These are phyloP conservation scores for Crotalus horridus DNA, from an alignment of 2,113 vertebrate species.

Conservation along the genomic window DNA sequence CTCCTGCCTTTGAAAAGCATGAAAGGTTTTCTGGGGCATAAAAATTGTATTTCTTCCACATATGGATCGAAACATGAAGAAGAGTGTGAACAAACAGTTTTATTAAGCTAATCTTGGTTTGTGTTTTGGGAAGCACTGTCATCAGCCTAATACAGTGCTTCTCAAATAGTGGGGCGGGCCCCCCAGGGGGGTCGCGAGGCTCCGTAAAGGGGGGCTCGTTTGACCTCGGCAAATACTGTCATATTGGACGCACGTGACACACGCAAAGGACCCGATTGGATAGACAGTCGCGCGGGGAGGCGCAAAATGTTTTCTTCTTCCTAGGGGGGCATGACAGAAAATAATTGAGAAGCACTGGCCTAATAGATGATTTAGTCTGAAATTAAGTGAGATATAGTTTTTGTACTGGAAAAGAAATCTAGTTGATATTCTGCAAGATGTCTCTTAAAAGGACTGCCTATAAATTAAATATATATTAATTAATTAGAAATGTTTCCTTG, in stretches of 20 bases:
- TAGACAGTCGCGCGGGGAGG: no score
- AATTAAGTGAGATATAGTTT: neutral
- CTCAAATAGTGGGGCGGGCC: no score
- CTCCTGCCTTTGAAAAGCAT: neutral
- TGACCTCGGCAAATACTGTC: no score
- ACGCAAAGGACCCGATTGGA: no score
- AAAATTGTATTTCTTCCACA: neutral
- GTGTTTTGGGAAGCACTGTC: neutral
- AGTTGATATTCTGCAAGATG: neutral
- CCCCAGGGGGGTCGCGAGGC: no score
- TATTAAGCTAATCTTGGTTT: neutral
- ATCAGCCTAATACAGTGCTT: neutral
- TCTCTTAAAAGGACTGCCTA: neutral
- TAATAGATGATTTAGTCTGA: neutral
- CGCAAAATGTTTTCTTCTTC: no score
- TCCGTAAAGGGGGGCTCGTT: no score
- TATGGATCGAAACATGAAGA: neutral
- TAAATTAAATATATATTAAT: neutral
- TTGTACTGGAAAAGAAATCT: neutral
- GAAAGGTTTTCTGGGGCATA: neutral
- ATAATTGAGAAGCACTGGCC: neutral
- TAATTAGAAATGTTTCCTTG: neutral
- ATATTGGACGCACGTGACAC: no score
- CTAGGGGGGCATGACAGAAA: no score
- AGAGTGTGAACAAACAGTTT: neutral